Evolutionary conservation across 2,888 invertebrate genomes (phyloP).

Genomic region (Lottia scabra): DNA sequence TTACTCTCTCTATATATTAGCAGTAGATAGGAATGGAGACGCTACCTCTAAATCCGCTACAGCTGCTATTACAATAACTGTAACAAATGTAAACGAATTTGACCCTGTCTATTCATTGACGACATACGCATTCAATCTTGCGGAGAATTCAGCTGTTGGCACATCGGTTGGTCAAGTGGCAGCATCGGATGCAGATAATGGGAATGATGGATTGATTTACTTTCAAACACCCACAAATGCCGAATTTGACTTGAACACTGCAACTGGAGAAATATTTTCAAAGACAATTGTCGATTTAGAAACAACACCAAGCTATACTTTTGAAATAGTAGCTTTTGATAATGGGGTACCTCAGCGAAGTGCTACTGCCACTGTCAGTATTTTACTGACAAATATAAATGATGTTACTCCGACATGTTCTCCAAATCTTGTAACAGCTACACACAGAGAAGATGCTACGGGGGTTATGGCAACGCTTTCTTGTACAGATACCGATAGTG

Average conservation of each 20-base stretch:
- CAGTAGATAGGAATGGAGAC: slow-evolving; percentile 46
- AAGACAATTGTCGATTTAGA: slow-evolving; percentile 19
- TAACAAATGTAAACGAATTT: slow-evolving; percentile 45
- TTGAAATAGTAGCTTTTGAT: slow-evolving; percentile 16
- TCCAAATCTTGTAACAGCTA: slow-evolving; percentile 21
- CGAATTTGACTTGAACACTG: slow-evolving; percentile 1
- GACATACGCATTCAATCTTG: slow-evolving; percentile 27
- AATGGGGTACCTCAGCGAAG: slow-evolving; percentile 30
- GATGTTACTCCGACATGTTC: slow-evolving; percentile 41
- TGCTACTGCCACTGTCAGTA: slow-evolving; percentile 31
- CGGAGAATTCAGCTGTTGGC: slow-evolving; percentile 30
- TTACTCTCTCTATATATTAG: slow-evolving; percentile 42
- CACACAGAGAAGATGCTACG: slow-evolving; percentile 29
- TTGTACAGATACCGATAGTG: slow-evolving; percentile 42
- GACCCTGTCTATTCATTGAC: slow-evolving; percentile 25
- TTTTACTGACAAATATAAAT: slow-evolving; percentile 39
- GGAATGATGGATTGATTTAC: slow-evolving; percentile 2
- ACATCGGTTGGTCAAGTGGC: slow-evolving; percentile 34
- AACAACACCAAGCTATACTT: slow-evolving; percentile 9
- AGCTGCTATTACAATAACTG: slow-evolving; percentile 27
- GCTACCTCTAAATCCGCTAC: slow-evolving; percentile 28
- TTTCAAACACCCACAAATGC: neutral
- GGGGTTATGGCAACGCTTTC: slow-evolving; percentile 26
- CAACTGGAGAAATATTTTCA: slow-evolving; percentile 16
- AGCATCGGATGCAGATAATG: slow-evolving; percentile 45